Evolutionary conservation across 2,888 invertebrate genomes (phyloP).

Genomic region (Drosophila paranaensis): DNA sequence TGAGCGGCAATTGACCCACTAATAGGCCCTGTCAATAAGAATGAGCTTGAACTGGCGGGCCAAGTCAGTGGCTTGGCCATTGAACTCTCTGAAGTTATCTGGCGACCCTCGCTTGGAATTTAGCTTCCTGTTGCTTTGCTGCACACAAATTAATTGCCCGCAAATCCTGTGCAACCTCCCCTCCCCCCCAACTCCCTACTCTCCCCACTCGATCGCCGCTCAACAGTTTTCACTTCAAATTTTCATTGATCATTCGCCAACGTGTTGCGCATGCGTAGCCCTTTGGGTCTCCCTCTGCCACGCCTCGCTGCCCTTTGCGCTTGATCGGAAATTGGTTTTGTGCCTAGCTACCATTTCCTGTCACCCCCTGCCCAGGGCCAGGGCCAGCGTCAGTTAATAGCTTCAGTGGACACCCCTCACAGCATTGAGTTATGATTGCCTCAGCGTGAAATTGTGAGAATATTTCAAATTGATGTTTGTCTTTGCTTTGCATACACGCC

Average conservation of each 20-base stretch:
- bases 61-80: slow-evolving; percentile 52
- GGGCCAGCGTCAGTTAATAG: slow-evolving; percentile 61
- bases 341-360: slow-evolving; percentile 73
- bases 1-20: slow-evolving; percentile 75
- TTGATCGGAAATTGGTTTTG: slow-evolving; percentile 82
- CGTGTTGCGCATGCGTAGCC: slow-evolving; percentile 76
- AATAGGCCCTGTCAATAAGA: slow-evolving; percentile 75
- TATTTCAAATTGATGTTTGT: slow-evolving; percentile 64
- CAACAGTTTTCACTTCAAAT: slow-evolving; percentile 81
- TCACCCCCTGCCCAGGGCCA: slow-evolving; percentile 21
- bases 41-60: slow-evolving; percentile 44
- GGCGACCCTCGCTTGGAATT: slow-evolving; percentile 14
- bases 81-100: slow-evolving; percentile 51
- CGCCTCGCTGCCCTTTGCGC: slow-evolving; percentile 64
- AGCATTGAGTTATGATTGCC: slow-evolving; percentile 64
- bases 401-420: slow-evolving; percentile 74
- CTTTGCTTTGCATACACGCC: slow-evolving; percentile 7
- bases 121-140: slow-evolving; percentile 68
- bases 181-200: slow-evolving; percentile 12
- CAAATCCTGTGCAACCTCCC: slow-evolving; percentile 80
- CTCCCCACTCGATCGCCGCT: slow-evolving; percentile 26
- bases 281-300: slow-evolving; percentile 15
- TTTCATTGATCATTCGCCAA: slow-evolving; percentile 68
- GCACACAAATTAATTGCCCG: slow-evolving; percentile 83
- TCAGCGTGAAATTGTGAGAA: slow-evolving; percentile 78